Evolutionary conservation across 1,140 invertebrate species (phyloP).

Genomic region (Tetragonula clypearis): DNA sequence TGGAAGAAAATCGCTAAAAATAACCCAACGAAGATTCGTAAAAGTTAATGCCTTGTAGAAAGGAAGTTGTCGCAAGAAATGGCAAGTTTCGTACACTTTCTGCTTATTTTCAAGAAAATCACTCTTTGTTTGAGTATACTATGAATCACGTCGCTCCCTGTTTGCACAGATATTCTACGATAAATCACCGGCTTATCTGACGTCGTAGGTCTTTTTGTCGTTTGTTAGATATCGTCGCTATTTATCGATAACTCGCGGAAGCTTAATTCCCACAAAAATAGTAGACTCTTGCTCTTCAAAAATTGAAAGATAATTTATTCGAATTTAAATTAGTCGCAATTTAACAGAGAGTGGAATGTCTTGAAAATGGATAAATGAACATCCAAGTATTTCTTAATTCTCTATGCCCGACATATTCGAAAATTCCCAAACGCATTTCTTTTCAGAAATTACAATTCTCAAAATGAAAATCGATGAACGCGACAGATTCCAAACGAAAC

Average conservation of each 20-base stretch:
- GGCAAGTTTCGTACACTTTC: not conserved
- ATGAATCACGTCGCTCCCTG: not conserved
- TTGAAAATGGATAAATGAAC: too few species aligned
- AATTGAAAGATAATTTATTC: too few species aligned
- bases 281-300: not conserved
- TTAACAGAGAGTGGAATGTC: too few species aligned
- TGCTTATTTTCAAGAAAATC: conserved; percentile 3
- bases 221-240: not conserved
- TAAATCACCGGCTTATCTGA: not conserved
- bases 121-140: not conserved
- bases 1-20: not conserved
- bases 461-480: not conserved
- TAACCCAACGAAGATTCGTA: too few species aligned
- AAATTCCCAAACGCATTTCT: too few species aligned
- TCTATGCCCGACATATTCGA: too few species aligned
- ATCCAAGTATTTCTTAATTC: too few species aligned
- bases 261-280: not conserved
- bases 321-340: too few species aligned
- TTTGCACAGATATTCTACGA: not conserved
- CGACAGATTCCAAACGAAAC: not conserved
- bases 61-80: not conserved
- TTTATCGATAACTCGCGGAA: not conserved
- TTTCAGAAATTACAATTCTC: not conserved
- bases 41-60: not conserved
- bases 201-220: too few species aligned